Percentiles rank a stretch among this genome's conserved stretches.
phyloP scores from a whole-genome alignment of 1,140 invertebrate genomes.

The Eurosta solidaginis region DNA sequence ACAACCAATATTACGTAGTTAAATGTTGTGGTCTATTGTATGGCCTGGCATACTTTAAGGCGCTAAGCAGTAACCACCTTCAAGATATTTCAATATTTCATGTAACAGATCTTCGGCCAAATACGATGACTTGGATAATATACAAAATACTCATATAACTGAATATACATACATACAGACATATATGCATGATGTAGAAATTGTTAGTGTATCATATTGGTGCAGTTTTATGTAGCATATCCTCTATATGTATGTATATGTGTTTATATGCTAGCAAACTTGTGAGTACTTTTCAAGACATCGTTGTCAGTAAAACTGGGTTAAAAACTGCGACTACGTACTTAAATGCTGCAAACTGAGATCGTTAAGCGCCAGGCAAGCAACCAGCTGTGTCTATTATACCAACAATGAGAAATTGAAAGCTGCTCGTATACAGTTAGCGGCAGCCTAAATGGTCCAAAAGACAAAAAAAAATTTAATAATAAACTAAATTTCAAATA shows the following conservation, averaged over 20 bases:
- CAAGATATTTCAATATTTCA: constrained; percentile 17
- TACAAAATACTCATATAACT: no score
- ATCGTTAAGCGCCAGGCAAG: background rate
- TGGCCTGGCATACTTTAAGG: constrained; percentile 1
- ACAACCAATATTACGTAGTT: background rate
- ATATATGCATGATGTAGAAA: no score
- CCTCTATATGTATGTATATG: background rate
- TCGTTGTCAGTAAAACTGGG: constrained; percentile 9
- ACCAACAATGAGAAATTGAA: no score
- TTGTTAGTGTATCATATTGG: background rate
- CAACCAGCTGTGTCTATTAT: background rate
- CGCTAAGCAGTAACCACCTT: background rate
- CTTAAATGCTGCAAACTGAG: constrained; percentile 8
- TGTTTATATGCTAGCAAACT: background rate
- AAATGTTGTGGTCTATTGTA: background rate
- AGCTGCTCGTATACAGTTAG: no score
- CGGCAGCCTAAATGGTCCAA: no score
- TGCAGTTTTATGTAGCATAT: background rate
- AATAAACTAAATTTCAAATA: no score
- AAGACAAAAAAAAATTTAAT: no score
- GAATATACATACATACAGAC: no score
- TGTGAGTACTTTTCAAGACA: background rate
- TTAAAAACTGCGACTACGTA: constrained; percentile 16
- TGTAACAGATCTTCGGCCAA: background rate
- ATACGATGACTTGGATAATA: background rate